Percentiles rank a stretch among this genome's conserved stretches.
Conservation (phyloP, 2,113 vertebrate species). For the Pseudorhombus dupliciocellatus region DNA sequence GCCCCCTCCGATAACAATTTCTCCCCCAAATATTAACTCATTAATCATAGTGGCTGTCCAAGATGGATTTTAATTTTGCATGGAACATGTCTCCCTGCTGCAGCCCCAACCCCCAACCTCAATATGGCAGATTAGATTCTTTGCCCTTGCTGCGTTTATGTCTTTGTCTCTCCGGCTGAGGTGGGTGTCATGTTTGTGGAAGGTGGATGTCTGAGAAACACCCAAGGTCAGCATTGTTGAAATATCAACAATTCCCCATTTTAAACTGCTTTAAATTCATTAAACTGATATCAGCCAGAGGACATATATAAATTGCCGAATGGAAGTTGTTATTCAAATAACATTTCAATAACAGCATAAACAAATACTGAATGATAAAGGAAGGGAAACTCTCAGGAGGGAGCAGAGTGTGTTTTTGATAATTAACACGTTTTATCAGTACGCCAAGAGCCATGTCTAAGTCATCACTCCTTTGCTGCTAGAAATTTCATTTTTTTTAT, state of each 20-base stretch:
- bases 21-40: constrained; percentile 83
- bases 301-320: neutral
- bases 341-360: neutral
- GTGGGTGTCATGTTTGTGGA: neutral
- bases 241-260: neutral
- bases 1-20: constrained; percentile 80
- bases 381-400: neutral
- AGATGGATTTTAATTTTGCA: constrained; percentile 79
- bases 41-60: constrained; percentile 84
- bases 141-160: constrained; percentile 34
- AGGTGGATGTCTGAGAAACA: neutral
- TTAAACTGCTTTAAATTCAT: neutral
- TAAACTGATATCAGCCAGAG: neutral
- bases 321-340: neutral
- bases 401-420: neutral
- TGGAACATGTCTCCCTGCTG: constrained; percentile 43
- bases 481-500: neutral
- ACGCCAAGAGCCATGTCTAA: neutral
- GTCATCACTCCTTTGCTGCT: neutral
- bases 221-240: neutral
- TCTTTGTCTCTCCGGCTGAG: constrained; percentile 15
- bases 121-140: constrained; percentile 69
- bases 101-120: constrained; percentile 14
- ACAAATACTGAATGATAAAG: neutral
- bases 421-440: neutral